phyloP scores from a whole-genome alignment of 2,797 vertebrate genomes.

The Hozukius guyotensis region DNA sequence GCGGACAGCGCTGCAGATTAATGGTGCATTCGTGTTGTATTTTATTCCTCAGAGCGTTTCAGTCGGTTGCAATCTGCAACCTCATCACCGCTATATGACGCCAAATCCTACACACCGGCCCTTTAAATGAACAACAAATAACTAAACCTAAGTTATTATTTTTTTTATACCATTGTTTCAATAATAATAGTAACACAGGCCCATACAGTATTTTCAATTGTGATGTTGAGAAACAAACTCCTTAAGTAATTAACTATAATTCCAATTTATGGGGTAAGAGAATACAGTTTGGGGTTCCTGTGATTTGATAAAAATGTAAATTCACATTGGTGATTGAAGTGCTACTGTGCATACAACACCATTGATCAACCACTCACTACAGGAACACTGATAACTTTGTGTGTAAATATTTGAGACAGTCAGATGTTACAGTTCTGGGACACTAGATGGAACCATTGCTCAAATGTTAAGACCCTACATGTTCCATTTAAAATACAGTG shows the following conservation, averaged over 20 bases:
- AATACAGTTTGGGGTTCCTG: neutral
- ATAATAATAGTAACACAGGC: neutral
- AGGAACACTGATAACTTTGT: neutral
- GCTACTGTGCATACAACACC: neutral
- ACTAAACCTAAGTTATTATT: neutral
- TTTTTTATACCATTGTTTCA: neutral
- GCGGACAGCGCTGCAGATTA: too few relatives aligned
- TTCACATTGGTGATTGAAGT: neutral
- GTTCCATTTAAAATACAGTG: neutral
- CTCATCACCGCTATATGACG: too few relatives aligned
- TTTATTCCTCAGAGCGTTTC: too few relatives aligned
- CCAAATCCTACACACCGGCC: too few relatives aligned
- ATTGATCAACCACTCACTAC: neutral
- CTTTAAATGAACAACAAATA: neutral
- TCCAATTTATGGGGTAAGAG: neutral
- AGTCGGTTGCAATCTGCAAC: too few relatives aligned
- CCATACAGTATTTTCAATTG: neutral
- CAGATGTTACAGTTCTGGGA: neutral
- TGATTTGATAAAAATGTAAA: neutral
- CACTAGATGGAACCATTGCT: constrained; percentile 50
- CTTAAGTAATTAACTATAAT: neutral
- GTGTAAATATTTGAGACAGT: neutral
- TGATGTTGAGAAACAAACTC: neutral
- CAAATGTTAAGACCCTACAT: neutral
- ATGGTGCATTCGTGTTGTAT: too few relatives aligned